Evolutionary conservation across 2,797 vertebrate genomes (phyloP).

Genomic region (Helarctos malayanus): DNA sequence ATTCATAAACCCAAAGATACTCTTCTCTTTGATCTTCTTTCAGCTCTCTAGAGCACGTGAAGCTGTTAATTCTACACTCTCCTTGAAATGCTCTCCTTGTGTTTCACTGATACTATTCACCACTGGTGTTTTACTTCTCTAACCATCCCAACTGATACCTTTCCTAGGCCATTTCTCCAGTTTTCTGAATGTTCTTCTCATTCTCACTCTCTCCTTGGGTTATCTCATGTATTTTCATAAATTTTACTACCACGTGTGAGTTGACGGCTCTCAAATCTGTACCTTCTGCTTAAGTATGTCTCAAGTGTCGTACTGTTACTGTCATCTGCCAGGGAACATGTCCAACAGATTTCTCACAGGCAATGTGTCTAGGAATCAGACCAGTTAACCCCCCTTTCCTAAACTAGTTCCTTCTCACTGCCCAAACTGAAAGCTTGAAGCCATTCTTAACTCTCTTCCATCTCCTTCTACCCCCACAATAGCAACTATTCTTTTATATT

Average conservation of each 20-base stretch:
- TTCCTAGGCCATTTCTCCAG: not conserved
- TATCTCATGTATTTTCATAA: not conserved
- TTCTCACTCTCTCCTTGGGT: not conserved
- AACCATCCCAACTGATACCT: not conserved
- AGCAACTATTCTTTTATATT: not conserved
- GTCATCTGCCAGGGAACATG: conserved; percentile 19
- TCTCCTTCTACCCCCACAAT: not conserved
- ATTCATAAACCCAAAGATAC: not conserved
- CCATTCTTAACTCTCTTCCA: not conserved
- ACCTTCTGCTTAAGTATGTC: not conserved
- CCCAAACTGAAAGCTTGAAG: not conserved
- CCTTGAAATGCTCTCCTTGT: not conserved
- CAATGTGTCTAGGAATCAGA: not conserved
- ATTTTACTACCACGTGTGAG: not conserved
- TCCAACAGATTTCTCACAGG: not conserved
- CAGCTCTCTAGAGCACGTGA: not conserved
- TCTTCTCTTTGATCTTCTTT: not conserved
- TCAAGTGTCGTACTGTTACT: not conserved
- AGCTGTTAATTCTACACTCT: not conserved
- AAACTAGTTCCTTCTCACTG: not conserved
- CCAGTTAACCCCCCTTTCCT: not conserved
- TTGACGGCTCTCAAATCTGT: not conserved
- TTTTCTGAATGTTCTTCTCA: not conserved
- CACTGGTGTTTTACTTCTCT: not conserved
- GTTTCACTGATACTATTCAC: not conserved